Evolutionary conservation across 2,113 vertebrate species (phyloP).

Genomic region (Phycodurus eques): DNA sequence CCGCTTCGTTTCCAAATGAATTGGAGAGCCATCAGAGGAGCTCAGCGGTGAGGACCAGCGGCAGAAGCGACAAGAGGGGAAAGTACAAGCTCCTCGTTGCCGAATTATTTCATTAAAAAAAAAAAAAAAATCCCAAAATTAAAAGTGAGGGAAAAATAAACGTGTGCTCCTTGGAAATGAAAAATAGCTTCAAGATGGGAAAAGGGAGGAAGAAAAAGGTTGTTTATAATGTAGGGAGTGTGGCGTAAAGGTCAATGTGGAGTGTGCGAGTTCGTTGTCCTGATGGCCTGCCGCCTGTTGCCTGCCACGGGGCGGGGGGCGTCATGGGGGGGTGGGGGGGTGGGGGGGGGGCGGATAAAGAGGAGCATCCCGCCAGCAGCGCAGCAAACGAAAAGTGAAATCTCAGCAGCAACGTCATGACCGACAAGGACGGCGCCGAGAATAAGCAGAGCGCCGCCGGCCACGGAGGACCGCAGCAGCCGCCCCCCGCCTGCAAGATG

Average conservation of each 20-base stretch:
- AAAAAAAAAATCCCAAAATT: not conserved
- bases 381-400: conserved; percentile 40
- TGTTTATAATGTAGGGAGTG: not conserved
- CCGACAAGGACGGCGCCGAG: conserved; percentile 83
- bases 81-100: conserved; percentile 5
- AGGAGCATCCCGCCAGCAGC: conserved; percentile 67
- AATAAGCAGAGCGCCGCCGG: conserved; percentile 77
- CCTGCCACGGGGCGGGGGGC: conserved; percentile 66
- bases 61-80: not conserved
- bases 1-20: not conserved
- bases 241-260: conserved; percentile 18
- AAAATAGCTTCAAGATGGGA: not conserved
- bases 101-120: not conserved
- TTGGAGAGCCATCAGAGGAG: not conserved
- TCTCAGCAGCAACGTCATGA: conserved; percentile 71
- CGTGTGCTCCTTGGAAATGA: not conserved
- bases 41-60: not conserved
- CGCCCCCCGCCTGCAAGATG: conserved; percentile 60
- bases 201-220: not conserved
- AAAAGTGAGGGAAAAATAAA: not conserved
- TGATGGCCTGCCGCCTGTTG: conserved; percentile 90
- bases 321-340: not conserved
- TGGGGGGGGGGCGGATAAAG: conserved; percentile 16
- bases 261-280: conserved; percentile 23
- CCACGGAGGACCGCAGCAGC: conserved; percentile 48